Base-by-base conservation (phyloP, 1,140 invertebrate genomes). In the Philotrypesis tridentata region DNA sequence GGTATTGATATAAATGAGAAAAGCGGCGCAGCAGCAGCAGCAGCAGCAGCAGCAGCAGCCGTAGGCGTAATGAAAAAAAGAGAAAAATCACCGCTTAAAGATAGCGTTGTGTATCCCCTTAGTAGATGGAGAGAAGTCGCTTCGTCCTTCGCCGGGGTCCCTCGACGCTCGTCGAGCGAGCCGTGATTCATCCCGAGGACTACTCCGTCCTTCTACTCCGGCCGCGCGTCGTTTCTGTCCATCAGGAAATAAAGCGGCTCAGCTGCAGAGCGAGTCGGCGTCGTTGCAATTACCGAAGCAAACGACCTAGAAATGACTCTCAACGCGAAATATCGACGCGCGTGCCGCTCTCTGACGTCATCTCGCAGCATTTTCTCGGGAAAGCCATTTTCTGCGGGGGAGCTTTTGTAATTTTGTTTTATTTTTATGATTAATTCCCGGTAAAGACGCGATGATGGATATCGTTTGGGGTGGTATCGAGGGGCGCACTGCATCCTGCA, bases 201-300 rank as follows among this genome's bases (percentile, higher is more conserved):
- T 60, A n/a, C n/a, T n/a, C n/a, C 21, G 43, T 63, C 0, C 43
- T 27, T 27, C 3, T 37, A 37, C 8, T 14, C 40, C 17, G n/a
- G n/a, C 23, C 25, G 21, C 23, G 7, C 23, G 23, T 9, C 40
- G 55, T 73, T 72, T 27, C 29, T 23, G 37, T 43, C 60, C 48
- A 65, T 43, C 60, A 82, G 74, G 68, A 72, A 82, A 82, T 82
- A 72, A 78, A 78, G 40, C 14, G 40, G 40, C 9, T n/a, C n/a
- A n/a, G n/a, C 40, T 40, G 37, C 37, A 40, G 68, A 6, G 17
- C 5, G 29, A 55, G 43, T 21, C 48, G 17, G 40, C 75, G 12
- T 43, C 40, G 40, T 63, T 21, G 33, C 61, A 73, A 82, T 82
- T 31, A 72, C 33, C 25, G 55, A 73, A 78, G 55, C 37, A 72